Percentiles rank a stretch among this genome's conserved stretches.
phyloP scores from a whole-genome alignment of 2,888 invertebrate genomes.

The Stenotaenia linearis region DNA sequence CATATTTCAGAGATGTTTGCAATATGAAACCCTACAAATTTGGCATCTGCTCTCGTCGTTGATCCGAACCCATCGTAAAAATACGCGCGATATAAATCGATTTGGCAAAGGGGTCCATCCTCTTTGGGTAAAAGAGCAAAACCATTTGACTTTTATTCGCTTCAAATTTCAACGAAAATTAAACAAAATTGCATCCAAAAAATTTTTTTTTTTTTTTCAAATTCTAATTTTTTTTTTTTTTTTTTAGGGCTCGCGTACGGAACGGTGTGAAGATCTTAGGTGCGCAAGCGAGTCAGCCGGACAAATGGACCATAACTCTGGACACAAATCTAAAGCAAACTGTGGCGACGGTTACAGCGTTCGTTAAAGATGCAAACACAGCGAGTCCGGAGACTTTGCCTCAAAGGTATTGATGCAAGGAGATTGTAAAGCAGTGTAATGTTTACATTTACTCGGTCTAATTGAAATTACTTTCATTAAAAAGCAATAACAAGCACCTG shows the following conservation, averaged over 20 bases:
- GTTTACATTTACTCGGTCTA: neutral
- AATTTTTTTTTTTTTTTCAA: neutral
- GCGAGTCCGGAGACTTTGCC: constrained; percentile 14
- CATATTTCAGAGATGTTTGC: neutral
- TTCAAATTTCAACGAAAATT: no score
- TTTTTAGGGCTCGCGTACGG: constrained; percentile 74
- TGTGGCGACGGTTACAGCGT: constrained; percentile 79
- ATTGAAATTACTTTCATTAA: constrained; percentile 7
- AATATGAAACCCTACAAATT: neutral
- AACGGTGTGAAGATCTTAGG: constrained; percentile 78
- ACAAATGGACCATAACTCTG: constrained; percentile 80
- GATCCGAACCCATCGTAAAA: neutral
- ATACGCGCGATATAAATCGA: neutral
- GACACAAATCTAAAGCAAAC: constrained; percentile 81
- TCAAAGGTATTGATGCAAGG: no score
- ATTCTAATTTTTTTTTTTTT: no score
- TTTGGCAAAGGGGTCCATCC: neutral
- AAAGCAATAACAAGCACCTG: neutral
- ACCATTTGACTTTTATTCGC: no score
- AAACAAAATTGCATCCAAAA: neutral
- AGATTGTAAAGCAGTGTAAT: neutral
- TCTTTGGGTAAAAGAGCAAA: neutral
- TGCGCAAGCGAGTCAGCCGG: constrained; percentile 64
- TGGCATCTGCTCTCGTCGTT: neutral
- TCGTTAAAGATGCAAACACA: constrained; percentile 36